Percentiles rank a stretch among this genome's conserved stretches.
Conservation (phyloP, 2,797 vertebrate genomes). For the Miichthys miiuy region DNA sequence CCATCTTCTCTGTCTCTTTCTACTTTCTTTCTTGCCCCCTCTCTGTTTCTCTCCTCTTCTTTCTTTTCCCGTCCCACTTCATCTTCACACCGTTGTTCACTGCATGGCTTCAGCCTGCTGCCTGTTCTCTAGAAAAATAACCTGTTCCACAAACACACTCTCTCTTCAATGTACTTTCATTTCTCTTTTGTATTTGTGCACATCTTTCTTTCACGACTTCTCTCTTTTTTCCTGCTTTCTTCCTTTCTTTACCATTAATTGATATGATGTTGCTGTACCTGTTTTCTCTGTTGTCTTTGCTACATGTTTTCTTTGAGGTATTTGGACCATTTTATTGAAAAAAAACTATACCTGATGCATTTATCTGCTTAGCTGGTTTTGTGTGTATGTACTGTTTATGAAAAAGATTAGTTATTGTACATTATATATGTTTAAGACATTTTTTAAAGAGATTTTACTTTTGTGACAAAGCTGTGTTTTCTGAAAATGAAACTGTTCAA, state of each 20-base stretch:
- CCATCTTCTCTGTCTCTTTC: constrained; percentile 10
- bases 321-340: not conserved
- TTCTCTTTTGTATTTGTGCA: constrained; percentile 26
- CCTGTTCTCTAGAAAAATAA: constrained; percentile 24
- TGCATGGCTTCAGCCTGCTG: constrained; percentile 69
- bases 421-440: not conserved
- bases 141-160: not conserved
- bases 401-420: not conserved
- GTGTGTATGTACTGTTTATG: not conserved
- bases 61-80: constrained; percentile 7
- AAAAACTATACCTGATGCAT: constrained; percentile 2
- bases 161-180: constrained; percentile 8
- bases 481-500: not conserved
- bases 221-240: constrained; percentile 5
- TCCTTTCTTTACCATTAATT: not conserved
- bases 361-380: not conserved
- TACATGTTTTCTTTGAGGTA: constrained; percentile 29
- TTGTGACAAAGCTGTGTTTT: not conserved
- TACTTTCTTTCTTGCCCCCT: not conserved
- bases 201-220: constrained; percentile 1
- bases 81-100: constrained; percentile 30
- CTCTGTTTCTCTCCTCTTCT: constrained; percentile 6
- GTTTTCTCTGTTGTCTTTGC: constrained; percentile 40
- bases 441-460: not conserved
- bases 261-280: constrained; percentile 1